Evolutionary conservation across 2,888 invertebrate species (phyloP), one percentile per base, ranked within the genome.

Genomic region (Pelosia muscerda): DNA sequence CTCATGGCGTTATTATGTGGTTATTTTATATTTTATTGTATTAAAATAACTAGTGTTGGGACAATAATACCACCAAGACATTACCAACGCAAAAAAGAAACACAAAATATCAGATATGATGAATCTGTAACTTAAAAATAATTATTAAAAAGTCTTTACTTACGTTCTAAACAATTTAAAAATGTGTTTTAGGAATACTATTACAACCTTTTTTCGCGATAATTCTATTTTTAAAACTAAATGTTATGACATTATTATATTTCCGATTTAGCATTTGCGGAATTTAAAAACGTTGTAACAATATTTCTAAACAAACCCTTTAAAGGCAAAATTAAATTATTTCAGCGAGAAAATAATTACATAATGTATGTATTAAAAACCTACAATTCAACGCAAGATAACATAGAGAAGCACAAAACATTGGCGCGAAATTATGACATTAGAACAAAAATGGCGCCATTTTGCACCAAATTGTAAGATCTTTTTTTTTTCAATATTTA

Each of bases 251-350:
- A 49, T n/a, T 49, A n/a, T n/a, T 49, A n/a, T 42, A 8, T 49
- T n/a, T n/a, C n/a, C n/a, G n/a, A n/a, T n/a, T 49, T 49, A 9
- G n/a, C n/a, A 49, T 8, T 49, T 13, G 42, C 38, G 2, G 26
- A n/a, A 42, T 26, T 60, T 9, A 61, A 49, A 19, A 26, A 26
- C n/a, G 26, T 65, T 58, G 57, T 23, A 65, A 57, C 64, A 74
- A 71, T 69, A 74, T 74, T 70, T 62, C 73, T 68, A 72, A 81
- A 78, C 74, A 77, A n/a, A 68, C 67, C 73, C 63, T 62, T 34
- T 65, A 67, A 69, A 71, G 65, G 66, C 75, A 71, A 79, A 78
- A 84, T 82, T 85, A 78, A 82, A 75, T 78, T 78, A 82, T 73
- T 77, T 81, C 65, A 77, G 73, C 74, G 62, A 69, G 72, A 69